Conservation (phyloP, 2,888 invertebrate species). For the Hemicrepidius hirtus region DNA sequence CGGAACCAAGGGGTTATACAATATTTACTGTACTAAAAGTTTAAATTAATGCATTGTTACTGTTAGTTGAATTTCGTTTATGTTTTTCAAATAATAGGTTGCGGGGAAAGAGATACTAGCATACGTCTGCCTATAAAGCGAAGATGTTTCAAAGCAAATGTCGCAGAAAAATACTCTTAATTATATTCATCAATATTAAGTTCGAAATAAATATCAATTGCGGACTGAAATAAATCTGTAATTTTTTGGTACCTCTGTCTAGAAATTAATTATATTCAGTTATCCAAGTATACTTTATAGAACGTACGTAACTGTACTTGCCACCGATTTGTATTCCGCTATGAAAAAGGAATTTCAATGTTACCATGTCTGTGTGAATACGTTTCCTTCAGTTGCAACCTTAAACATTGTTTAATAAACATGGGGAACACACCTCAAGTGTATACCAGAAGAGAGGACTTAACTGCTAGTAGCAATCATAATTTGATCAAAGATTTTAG, state of each 20-base stretch:
- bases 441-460: slow-evolving; percentile 1
- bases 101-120: no score
- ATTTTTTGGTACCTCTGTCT: slow-evolving; percentile 15
- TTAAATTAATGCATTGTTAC: no score
- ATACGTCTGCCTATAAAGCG: no score
- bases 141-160: no score
- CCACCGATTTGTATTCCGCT: slow-evolving; percentile 37
- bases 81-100: no score
- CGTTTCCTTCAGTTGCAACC: slow-evolving; percentile 38
- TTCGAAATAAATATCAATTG: neutral
- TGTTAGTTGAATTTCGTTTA: no score
- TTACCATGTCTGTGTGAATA: slow-evolving; percentile 39
- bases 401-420: slow-evolving; percentile 37
- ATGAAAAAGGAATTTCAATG: slow-evolving; percentile 47
- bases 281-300: neutral
- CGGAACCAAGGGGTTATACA: no score
- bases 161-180: no score
- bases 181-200: no score
- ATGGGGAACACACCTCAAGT: slow-evolving; percentile 24
- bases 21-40: no score
- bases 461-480: neutral
- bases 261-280: neutral
- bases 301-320: slow-evolving; percentile 30
- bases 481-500: neutral
- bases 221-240: neutral